These are phyloP conservation scores for Drosophila paramelanica DNA, from an alignment of 2,888 invertebrate genomes.

Conservation along the genomic window DNA sequence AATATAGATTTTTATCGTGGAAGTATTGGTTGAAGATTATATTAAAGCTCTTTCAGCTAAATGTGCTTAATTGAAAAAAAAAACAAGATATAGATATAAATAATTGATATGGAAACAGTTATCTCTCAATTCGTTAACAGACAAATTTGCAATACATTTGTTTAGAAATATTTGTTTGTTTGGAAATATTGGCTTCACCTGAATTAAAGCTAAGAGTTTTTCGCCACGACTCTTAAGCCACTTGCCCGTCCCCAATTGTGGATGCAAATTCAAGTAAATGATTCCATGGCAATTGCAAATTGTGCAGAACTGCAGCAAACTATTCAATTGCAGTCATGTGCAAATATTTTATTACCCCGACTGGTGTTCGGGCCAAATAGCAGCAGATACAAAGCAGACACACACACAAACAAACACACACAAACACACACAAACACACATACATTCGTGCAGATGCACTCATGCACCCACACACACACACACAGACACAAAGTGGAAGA, in stretches of 20 bases:
- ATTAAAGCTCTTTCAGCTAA: too few species aligned
- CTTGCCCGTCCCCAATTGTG: neutral
- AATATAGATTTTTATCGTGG: neutral
- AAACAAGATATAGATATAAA: too few species aligned
- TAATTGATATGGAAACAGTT: too few species aligned
- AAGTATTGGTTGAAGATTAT: too few species aligned
- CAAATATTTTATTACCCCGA: constrained; percentile 70
- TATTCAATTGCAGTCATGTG: constrained; percentile 78
- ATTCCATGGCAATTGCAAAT: constrained; percentile 67
- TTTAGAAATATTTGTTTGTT: too few species aligned
- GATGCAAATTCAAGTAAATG: constrained; percentile 57
- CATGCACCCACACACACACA: constrained; percentile 20
- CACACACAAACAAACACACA: constrained; percentile 4
- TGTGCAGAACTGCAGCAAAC: constrained; percentile 73
- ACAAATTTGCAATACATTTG: neutral
- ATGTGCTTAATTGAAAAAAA: too few species aligned
- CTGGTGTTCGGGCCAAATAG: constrained; percentile 30
- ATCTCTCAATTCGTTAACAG: too few species aligned
- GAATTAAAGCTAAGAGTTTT: constrained; percentile 23
- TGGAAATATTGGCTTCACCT: too few species aligned
- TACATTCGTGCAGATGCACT: neutral
- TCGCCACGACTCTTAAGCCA: neutral
- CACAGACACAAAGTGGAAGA: constrained; percentile 21
- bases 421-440: constrained; percentile 8
- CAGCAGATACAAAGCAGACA: constrained; percentile 18